phyloP scores from a whole-genome alignment of 2,113 vertebrate genomes.

The Hypomesus transpacificus region DNA sequence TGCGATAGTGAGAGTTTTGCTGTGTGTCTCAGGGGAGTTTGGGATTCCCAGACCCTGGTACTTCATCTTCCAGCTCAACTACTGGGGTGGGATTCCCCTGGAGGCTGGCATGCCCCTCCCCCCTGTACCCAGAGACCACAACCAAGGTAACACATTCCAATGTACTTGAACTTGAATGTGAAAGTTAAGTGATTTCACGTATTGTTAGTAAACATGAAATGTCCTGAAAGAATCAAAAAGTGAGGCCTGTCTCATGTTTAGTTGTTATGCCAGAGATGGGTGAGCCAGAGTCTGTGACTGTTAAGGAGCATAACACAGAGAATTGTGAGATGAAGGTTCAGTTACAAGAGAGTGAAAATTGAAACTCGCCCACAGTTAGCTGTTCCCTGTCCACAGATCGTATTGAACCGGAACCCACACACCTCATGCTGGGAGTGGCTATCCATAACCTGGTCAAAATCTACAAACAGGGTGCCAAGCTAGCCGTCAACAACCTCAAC shows the following conservation, averaged over 20 bases:
- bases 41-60: conserved; percentile 88
- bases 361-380: neutral
- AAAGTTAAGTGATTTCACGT: no score
- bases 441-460: conserved; percentile 82
- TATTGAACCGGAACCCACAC: conserved; percentile 73
- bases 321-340: no score
- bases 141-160: conserved; percentile 55
- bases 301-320: no score
- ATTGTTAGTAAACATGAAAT: no score
- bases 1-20: neutral
- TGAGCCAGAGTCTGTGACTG: no score
- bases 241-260: no score
- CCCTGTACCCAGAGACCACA: conserved; percentile 30
- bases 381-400: conserved; percentile 59
- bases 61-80: conserved; percentile 84
- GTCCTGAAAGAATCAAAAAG: no score
- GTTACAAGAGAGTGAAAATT: no score
- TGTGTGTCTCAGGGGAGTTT: conserved; percentile 74
- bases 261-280: no score
- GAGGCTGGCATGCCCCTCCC: conserved; percentile 62
- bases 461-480: conserved; percentile 74
- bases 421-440: conserved; percentile 74
- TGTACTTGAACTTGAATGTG: no score
- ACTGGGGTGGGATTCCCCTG: conserved; percentile 76
- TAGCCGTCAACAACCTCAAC: conserved; percentile 80